These are phyloP conservation scores for Bos taurus DNA, from an alignment of 2,113 vertebrate genomes.

Conservation along the genomic window DNA sequence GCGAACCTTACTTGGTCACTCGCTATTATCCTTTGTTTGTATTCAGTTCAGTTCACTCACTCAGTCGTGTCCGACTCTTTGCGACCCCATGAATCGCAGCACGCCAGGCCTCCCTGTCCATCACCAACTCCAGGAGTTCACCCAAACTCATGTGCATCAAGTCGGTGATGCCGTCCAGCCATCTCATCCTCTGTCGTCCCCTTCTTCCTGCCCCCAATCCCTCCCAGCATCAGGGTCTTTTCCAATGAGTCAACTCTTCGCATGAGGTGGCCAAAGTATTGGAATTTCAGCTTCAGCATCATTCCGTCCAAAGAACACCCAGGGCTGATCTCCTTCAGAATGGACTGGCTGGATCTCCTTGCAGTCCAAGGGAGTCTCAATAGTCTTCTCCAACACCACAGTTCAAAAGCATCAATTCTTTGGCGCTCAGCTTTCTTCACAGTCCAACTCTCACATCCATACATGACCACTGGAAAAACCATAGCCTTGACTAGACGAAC, in stretches of 20 bases:
- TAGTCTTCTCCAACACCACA: background rate
- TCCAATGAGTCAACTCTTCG: background rate
- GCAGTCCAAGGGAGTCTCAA: background rate
- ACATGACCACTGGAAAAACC: no score
- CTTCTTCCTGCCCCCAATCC: background rate
- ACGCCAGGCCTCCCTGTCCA: background rate
- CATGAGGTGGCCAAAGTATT: background rate
- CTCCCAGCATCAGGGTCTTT: background rate
- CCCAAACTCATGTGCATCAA: background rate
- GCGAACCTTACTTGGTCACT: no score
- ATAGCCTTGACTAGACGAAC: no score
- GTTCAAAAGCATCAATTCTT: background rate
- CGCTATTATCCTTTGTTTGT: no score
- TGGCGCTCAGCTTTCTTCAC: no score
- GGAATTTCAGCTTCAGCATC: background rate
- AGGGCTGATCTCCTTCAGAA: background rate
- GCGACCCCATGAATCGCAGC: accelerated
- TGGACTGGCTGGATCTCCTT: background rate
- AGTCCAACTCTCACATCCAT: no score
- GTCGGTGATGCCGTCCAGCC: background rate
- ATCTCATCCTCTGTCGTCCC: background rate
- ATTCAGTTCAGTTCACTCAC: background rate
- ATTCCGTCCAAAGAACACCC: background rate
- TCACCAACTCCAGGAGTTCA: background rate
- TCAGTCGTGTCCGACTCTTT: background rate